Base-by-base conservation (phyloP, 2,888 invertebrate genomes). In the Pollenia angustigena region DNA sequence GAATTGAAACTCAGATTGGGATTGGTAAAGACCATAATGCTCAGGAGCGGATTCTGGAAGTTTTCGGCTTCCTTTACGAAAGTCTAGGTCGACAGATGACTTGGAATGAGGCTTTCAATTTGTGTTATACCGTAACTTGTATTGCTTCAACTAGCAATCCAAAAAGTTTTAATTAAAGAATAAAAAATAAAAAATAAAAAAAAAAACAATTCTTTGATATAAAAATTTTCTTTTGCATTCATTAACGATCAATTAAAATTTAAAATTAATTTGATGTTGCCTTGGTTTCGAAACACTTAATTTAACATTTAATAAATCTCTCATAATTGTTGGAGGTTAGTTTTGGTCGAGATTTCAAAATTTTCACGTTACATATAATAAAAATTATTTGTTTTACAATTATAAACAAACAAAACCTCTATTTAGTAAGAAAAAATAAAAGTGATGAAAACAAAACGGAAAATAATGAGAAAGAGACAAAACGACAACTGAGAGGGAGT, bases 291-390 rank as follows among this genome's bases (percentile, higher is more conserved):
- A 48, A 71, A 71, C 44, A 75, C 23, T 18, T 48, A 72, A 72
- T 76, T 76, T 62, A 72, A 40, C 54, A 56, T 81, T 83, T 64
- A 18, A 74, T 50, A 79, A 85, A 56, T 68, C 48, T 48, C 9
- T 62, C 11, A 68, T 66, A 62, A 56, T 74, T 80, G 58, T 74
- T 80, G 58, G 72, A 86, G 75, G 79, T 86, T 76, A 80, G 76
- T 52, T 48, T 68, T 71, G 50, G 72, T 72, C 64, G 44, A 42
- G 64, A 60, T 62, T 60, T 69, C 10, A 52, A 71, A 40, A 56
- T 14, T 2, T 54, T 56, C 42, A 42, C n/a, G 69, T 42, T 52
- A 40, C 1, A 50, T 7, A 48, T 56, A 54, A 44, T 71, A 56
- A 56, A 44, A 64, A 46, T 64, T 56, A 23, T n/a, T 4, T 32